Evolutionary conservation across 2,113 vertebrate species (phyloP).

Genomic region (Planiliza haematocheilus): DNA sequence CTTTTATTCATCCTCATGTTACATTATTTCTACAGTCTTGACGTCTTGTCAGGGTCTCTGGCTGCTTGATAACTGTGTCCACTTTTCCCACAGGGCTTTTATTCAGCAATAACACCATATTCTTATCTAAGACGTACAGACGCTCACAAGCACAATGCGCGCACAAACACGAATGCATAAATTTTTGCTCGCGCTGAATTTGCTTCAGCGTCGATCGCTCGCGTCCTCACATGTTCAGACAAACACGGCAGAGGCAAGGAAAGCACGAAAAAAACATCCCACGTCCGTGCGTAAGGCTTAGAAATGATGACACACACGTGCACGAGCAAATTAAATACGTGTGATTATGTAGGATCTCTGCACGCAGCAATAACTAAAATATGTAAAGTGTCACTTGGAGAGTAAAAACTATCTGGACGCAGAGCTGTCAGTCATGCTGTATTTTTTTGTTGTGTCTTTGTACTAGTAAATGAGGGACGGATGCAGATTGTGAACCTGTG

Average conservation of each 20-base stretch:
- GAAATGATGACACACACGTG: background rate
- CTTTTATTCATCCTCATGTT: slow-evolving; percentile 46
- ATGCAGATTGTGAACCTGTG: slow-evolving; percentile 10
- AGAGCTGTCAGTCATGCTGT: slow-evolving; percentile 21
- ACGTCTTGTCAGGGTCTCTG: slow-evolving; percentile 56
- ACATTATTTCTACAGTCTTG: slow-evolving; percentile 34
- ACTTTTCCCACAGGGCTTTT: slow-evolving; percentile 53
- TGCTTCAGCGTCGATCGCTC: background rate
- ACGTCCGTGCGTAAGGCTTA: slow-evolving; percentile 12
- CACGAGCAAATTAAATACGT: background rate
- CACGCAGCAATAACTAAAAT: slow-evolving; percentile 19
- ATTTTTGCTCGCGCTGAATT: background rate
- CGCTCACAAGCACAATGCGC: slow-evolving; percentile 23
- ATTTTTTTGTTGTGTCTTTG: slow-evolving; percentile 28
- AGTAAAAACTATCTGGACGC: background rate
- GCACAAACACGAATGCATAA: slow-evolving; percentile 8
- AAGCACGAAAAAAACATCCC: background rate
- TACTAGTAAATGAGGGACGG: background rate
- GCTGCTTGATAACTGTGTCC: slow-evolving; percentile 54
- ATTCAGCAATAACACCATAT: slow-evolving; percentile 36
- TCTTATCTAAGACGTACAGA: slow-evolving; percentile 68
- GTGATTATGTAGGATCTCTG: slow-evolving; percentile 19
- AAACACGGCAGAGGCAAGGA: slow-evolving; percentile 8
- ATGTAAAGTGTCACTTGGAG: background rate
- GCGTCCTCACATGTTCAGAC: slow-evolving; percentile 1